Conservation (phyloP, 2,888 invertebrate species). For the Tetanocera ferruginea region DNA sequence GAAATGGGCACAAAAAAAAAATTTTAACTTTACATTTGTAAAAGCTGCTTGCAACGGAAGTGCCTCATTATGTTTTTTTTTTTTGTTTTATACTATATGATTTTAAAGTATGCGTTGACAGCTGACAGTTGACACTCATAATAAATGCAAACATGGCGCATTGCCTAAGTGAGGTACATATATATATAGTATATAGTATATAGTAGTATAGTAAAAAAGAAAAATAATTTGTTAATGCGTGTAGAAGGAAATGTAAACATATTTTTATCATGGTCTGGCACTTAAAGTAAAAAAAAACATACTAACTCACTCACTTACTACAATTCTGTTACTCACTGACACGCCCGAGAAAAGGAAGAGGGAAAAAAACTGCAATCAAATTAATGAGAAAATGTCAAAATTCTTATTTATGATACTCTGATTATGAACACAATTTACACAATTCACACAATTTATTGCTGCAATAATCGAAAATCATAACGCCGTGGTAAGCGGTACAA, state of each 20-base stretch:
- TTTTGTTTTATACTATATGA: constrained; percentile 14
- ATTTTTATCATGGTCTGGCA: too few relatives aligned
- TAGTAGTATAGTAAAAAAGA: too few relatives aligned
- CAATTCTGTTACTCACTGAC: not conserved
- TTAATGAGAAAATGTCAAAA: constrained; percentile 15
- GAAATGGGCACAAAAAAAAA: too few relatives aligned
- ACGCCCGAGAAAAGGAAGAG: not conserved
- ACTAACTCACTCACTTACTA: not conserved
- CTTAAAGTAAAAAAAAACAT: not conserved
- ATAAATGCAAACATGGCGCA: constrained; percentile 48
- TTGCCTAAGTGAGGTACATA: constrained; percentile 14
- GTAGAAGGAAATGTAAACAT: not conserved
- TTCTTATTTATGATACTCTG: not conserved
- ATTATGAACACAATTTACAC: not conserved
- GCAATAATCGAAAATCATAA: constrained; percentile 12
- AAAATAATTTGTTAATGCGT: not conserved
- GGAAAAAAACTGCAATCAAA: not conserved
- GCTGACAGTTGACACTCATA: constrained; percentile 48
- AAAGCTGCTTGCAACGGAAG: constrained; percentile 44
- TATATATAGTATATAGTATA: too few relatives aligned
- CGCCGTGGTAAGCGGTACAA: too few relatives aligned
- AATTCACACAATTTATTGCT: not conserved
- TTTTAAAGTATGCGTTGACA: constrained; percentile 15
- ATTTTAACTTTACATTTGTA: too few relatives aligned
- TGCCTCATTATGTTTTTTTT: constrained; percentile 42